Evolutionary conservation across 92 coral and sea anemone genomes (phyloP), one percentile per base, ranked within the genome.

Genomic region (Umimayanthus chanpuru): DNA sequence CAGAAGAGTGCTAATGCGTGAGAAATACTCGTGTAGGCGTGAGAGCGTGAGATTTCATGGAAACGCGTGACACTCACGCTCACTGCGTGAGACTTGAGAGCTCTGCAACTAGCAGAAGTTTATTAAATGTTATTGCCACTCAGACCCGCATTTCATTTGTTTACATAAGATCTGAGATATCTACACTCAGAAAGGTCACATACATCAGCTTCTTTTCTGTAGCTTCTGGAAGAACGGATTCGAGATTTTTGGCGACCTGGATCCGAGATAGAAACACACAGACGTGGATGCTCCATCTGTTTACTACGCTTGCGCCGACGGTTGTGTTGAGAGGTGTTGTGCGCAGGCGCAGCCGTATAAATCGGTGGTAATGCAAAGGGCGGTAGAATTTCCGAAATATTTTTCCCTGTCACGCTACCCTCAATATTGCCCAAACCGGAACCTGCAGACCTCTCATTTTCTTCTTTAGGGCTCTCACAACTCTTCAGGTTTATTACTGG

Each of bases 311-410:
- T 47, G 2, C 66, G 77, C 43, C 23, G 44, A 26, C 14, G 36
- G 1, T 40, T 75, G n/a, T 18, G 50, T 40, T 43, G 53, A 18
- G 79, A 36, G 21, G 79, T 20, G 8, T 25, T 20, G 25, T 75
- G 28, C 14, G 79, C 64, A 25, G 41, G 43, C 14, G 12, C 64
- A 5, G 87, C 12, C 15, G 68, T 83, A 38, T 83, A 73, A 83
- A 83, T 71, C 41, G 87, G 87, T 26, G 87, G 87, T 70, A 83
- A 83, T 78, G 20, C 66, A 68, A 83, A n/a, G 26, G 87, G 87
- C 28, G 87, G 87, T 29, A 83, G 87, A 47, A 83, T 32, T 14
- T 83, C 78, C 1, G 87, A 68, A 83, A 83, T 47, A 2, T 70
- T 83, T 40, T 16, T 81, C 12, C 65, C 74, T 47, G 40, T 70